Evolutionary conservation across 2,113 vertebrate species (phyloP).

Genomic region (Percopsis transmontana): DNA sequence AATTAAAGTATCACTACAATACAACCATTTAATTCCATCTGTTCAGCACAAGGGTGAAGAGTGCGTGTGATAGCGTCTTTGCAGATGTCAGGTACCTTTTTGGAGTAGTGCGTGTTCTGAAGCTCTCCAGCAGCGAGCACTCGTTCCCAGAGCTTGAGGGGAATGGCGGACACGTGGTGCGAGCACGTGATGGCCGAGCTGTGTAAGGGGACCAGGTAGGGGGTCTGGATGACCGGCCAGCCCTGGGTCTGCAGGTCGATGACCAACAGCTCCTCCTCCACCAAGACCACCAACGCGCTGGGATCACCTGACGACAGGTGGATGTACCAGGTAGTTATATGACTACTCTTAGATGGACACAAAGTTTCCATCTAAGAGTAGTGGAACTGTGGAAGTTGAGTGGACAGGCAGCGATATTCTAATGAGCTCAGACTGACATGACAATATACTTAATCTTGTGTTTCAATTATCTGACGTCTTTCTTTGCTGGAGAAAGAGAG

Average conservation of each 20-base stretch:
- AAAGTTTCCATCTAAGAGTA: no score
- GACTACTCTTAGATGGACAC: no score
- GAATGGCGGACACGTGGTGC: conserved; percentile 93
- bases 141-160: conserved; percentile 95
- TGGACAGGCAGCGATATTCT: no score
- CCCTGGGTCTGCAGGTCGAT: conserved; percentile 87
- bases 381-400: no score
- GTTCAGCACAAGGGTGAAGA: conserved; percentile 24
- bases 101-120: conserved; percentile 88
- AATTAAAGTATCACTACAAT: not conserved
- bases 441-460: no score
- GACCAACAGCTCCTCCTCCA: conserved; percentile 95
- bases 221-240: conserved; percentile 92
- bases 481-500: no score
- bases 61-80: no score
- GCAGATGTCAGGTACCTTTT: conserved; percentile 75
- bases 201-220: conserved; percentile 94
- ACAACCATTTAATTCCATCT: not conserved
- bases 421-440: no score
- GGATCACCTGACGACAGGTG: conserved; percentile 79
- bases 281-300: conserved; percentile 90
- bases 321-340: not conserved
- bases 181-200: conserved; percentile 98
- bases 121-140: conserved; percentile 82
- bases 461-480: no score